Percentiles rank a stretch among this genome's conserved stretches.
Evolutionary conservation across 2,888 invertebrate genomes (phyloP).

Genomic region (Halictus quadricinctus): DNA sequence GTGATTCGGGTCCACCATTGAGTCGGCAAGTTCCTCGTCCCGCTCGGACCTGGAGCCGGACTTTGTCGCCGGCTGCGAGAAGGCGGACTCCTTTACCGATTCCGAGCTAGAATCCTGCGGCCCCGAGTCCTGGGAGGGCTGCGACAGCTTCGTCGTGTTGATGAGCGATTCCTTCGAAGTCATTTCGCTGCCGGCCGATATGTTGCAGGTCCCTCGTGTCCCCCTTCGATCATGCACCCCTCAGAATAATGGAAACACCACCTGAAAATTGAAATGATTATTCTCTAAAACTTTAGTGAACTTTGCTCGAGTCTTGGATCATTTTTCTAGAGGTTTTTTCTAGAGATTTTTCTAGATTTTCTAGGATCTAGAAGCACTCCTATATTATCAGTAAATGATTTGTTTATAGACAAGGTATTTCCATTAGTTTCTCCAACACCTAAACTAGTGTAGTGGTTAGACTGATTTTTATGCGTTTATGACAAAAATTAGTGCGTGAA

Average conservation of each 20-base stretch:
- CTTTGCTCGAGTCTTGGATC: not conserved
- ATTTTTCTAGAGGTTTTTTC: too few species aligned
- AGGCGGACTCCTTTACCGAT: conserved; percentile 65
- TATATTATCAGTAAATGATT: not conserved
- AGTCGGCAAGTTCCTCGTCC: conserved; percentile 80
- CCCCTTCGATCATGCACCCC: not conserved
- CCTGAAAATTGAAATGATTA: not conserved
- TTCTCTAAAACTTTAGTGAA: not conserved
- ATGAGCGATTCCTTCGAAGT: conserved; percentile 82
- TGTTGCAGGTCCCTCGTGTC: conserved; percentile 77
- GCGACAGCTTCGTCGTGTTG: conserved; percentile 81
- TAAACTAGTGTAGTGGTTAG: not conserved
- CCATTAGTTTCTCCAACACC: not conserved
- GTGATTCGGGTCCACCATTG: conserved; percentile 77
- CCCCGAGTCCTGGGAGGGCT: conserved; percentile 62
- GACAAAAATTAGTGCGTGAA: too few species aligned
- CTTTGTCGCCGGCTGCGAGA: conserved; percentile 65
- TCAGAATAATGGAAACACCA: not conserved
- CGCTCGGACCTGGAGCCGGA: conserved; percentile 79
- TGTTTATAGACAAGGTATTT: not conserved
- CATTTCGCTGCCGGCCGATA: conserved; percentile 81
- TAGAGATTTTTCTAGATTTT: too few species aligned
- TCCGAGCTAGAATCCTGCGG: conserved; percentile 65
- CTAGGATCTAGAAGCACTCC: not conserved
- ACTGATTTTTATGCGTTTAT: too few species aligned